Percentiles rank a stretch among this genome's conserved stretches.
Conservation (phyloP, 1,140 invertebrate species). For the Lithobius niger region DNA sequence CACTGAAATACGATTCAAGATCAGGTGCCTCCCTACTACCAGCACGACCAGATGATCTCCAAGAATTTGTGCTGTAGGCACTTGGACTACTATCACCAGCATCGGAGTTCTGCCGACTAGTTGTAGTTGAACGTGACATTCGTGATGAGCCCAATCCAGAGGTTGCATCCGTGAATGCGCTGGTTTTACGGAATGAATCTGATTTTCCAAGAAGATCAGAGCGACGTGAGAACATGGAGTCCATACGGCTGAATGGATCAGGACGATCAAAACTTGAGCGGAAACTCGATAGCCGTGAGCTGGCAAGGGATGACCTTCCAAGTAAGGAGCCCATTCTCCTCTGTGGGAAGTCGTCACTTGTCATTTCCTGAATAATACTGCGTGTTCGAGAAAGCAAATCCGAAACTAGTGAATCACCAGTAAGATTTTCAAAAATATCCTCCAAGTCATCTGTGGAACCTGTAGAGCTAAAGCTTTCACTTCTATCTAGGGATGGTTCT, state of each 20-base stretch:
- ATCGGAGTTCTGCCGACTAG: not conserved
- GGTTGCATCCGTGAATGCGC: not conserved
- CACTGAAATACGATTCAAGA: not conserved
- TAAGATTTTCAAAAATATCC: constrained; percentile 5
- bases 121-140: not conserved
- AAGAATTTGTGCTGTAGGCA: not conserved
- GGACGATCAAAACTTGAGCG: not conserved
- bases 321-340: not conserved
- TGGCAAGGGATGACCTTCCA: not conserved
- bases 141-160: not conserved
- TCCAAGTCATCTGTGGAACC: constrained; percentile 10
- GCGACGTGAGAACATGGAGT: not conserved
- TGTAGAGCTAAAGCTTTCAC: constrained; percentile 11
- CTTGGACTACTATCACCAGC: not conserved
- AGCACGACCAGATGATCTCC: too few relatives aligned
- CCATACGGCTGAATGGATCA: not conserved
- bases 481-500: not conserved
- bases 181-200: not conserved
- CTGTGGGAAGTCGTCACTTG: not conserved
- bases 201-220: not conserved
- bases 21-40: too few relatives aligned
- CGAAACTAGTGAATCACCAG: not conserved
- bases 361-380: not conserved
- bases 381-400: not conserved
- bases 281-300: not conserved